phyloP scores from a whole-genome alignment of 2,888 invertebrate genomes.

The Parelbella ahira region DNA sequence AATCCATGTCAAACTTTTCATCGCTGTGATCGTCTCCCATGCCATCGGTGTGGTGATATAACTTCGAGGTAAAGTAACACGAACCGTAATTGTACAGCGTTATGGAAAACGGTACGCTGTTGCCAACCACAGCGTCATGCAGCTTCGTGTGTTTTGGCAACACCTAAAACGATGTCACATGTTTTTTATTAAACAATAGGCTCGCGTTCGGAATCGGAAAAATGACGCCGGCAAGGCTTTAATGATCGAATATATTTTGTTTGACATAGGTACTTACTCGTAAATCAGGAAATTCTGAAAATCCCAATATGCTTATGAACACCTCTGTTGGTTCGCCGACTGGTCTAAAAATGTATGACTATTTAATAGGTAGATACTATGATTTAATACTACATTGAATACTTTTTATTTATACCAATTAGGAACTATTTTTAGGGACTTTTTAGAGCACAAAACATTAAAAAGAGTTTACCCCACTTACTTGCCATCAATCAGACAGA shows the following conservation, averaged over 20 bases:
- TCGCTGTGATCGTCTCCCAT: constrained; percentile 59
- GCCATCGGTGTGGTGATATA: constrained; percentile 53
- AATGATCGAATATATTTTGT: no score
- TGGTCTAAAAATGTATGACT: constrained; percentile 62
- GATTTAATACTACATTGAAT: no score
- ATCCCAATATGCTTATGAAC: constrained; percentile 59
- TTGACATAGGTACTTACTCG: no score
- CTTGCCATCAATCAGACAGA: constrained; percentile 63
- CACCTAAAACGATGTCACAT: no score
- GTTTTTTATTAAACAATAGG: no score
- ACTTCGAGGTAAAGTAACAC: constrained; percentile 61
- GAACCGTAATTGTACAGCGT: constrained; percentile 63
- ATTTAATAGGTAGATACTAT: no score
- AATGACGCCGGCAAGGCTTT: no score
- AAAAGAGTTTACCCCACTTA: constrained; percentile 36
- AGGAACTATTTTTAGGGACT: no score
- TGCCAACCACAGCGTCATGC: constrained; percentile 60
- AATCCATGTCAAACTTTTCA: constrained; percentile 58
- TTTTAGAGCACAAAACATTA: no score
- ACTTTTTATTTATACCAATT: no score
- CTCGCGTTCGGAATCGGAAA: no score
- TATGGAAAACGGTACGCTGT: constrained; percentile 42
- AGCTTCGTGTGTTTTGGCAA: constrained; percentile 59
- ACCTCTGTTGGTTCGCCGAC: constrained; percentile 65
- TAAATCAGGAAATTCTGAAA: constrained; percentile 66